phyloP scores from a whole-genome alignment of 2,797 vertebrate species.

The Myotis planiceps region DNA sequence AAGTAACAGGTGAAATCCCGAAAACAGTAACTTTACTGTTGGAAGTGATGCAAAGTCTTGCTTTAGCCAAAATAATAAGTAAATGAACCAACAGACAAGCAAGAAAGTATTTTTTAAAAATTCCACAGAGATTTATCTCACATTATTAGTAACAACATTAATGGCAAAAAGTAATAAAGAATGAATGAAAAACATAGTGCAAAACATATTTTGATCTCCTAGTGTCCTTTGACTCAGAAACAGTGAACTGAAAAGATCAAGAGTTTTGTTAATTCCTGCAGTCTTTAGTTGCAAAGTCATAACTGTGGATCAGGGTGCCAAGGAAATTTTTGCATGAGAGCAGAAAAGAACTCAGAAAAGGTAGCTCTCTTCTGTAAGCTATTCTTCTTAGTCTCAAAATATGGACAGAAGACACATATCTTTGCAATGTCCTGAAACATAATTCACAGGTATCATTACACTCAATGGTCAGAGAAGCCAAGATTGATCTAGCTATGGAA shows the following conservation, averaged over 20 bases:
- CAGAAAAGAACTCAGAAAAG: background rate
- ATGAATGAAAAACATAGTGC: background rate
- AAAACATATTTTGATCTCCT: background rate
- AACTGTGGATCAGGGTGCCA: background rate
- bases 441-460: background rate
- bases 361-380: background rate
- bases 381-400: background rate
- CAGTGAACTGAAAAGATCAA: background rate
- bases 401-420: background rate
- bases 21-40: background rate
- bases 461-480: background rate
- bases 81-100: background rate
- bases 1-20: conserved; percentile 30
- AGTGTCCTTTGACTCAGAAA: background rate
- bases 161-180: background rate
- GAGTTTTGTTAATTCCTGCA: background rate
- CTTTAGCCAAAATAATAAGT: background rate
- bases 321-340: background rate
- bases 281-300: conserved; percentile 14
- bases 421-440: background rate
- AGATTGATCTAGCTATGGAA: background rate
- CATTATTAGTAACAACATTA: background rate
- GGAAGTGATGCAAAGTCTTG: conserved; percentile 43
- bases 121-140: background rate
- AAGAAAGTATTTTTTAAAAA: conserved; percentile 16